phyloP scores from a whole-genome alignment of 2,113 vertebrate genomes.

The Albula glossodonta region DNA sequence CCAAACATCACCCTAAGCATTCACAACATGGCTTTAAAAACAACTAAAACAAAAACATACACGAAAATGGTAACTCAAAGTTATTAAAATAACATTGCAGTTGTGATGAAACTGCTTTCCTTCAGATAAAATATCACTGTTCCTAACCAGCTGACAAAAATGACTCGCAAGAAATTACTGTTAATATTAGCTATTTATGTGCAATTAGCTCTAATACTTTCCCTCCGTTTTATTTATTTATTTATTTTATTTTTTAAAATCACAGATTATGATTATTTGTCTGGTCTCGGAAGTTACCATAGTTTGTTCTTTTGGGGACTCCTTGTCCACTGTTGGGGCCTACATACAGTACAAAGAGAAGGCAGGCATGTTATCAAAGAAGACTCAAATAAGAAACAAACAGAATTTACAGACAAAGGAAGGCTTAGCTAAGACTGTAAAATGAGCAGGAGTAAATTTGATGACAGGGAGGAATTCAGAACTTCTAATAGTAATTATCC shows the following conservation, averaged over 20 bases:
- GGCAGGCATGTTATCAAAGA: slow-evolving; percentile 12
- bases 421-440: not conserved
- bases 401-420: not conserved
- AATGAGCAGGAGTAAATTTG: not conserved
- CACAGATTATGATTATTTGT: not conserved
- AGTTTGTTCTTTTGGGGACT: slow-evolving; percentile 51
- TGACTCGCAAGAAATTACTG: not conserved
- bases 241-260: too few species aligned
- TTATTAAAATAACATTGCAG: not conserved
- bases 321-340: slow-evolving; percentile 43
- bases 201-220: too few species aligned
- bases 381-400: not conserved
- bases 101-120: not conserved
- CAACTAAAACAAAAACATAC: too few species aligned
- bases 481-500: not conserved
- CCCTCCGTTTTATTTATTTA: too few species aligned
- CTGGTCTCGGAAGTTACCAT: slow-evolving; percentile 43
- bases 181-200: not conserved
- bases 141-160: not conserved
- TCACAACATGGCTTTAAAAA: slow-evolving; percentile 1
- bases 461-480: not conserved
- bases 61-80: not conserved
- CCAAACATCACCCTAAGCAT: slow-evolving; percentile 13
- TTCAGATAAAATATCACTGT: not conserved
- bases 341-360: slow-evolving; percentile 40